These are phyloP conservation scores for Odocoileus hemionus DNA, from an alignment of 2,113 vertebrate species.

Conservation along the genomic window DNA sequence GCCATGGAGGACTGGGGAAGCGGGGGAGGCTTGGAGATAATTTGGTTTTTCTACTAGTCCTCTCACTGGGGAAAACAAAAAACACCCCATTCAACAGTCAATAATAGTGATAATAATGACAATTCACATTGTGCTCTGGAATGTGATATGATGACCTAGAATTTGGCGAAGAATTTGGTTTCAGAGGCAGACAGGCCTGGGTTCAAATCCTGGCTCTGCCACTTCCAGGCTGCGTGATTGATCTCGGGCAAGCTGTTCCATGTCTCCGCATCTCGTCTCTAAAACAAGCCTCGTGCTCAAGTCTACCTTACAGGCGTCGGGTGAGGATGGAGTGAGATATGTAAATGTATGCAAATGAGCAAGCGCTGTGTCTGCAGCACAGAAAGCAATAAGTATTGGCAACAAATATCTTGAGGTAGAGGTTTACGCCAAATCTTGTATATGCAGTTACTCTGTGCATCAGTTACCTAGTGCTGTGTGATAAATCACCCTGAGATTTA, in stretches of 20 bases:
- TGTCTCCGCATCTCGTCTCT: neutral
- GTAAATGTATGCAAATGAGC: accelerated
- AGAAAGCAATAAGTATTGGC: neutral
- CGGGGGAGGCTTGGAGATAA: neutral
- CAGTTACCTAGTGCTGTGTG: neutral
- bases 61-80: neutral
- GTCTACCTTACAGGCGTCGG: neutral
- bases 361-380: neutral
- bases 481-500: neutral
- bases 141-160: accelerated
- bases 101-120: neutral
- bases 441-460: too few relatives aligned
- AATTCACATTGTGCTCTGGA: neutral
- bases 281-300: neutral
- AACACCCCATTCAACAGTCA: neutral
- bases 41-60: neutral
- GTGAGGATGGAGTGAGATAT: accelerated
- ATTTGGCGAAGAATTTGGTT: neutral
- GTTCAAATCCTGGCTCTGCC: neutral
- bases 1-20: neutral
- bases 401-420: neutral
- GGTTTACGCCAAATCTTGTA: neutral
- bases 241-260: neutral
- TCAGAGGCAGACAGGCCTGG: neutral
- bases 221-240: neutral